phyloP scores from a whole-genome alignment of 2,113 vertebrate genomes.

The Micronycteris hirsuta region DNA sequence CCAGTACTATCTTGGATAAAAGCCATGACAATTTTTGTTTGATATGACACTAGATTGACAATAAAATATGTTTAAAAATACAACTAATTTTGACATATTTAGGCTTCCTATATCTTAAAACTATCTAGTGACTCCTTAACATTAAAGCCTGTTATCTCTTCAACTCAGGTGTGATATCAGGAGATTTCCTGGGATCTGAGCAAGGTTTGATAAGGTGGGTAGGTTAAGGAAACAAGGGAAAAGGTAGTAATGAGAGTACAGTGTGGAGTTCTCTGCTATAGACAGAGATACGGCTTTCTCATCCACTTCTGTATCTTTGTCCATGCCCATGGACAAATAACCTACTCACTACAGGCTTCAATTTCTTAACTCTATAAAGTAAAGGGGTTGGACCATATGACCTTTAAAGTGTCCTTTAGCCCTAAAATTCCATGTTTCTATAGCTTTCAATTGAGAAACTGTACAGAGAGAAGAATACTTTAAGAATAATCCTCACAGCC shows the following conservation, averaged over 20 bases:
- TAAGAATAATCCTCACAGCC: constrained; percentile 62
- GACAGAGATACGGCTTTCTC: not conserved
- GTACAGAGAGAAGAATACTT: constrained; percentile 56
- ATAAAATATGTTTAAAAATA: not conserved
- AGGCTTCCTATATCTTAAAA: not conserved
- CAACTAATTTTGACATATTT: not conserved
- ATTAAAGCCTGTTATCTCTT: not conserved
- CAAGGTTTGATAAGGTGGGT: not conserved
- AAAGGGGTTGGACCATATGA: constrained; percentile 60
- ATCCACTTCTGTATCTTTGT: not conserved
- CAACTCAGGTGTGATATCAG: not conserved
- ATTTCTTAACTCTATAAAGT: constrained; percentile 60
- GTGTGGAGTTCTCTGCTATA: not conserved
- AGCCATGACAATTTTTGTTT: not conserved
- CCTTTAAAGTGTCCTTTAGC: constrained; percentile 32
- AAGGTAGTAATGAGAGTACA: not conserved
- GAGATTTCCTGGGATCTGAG: not conserved
- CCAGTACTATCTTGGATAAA: not conserved
- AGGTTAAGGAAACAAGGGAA: not conserved
- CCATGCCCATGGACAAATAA: constrained; percentile 33
- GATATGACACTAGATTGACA: not conserved
- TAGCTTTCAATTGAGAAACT: constrained; percentile 39
- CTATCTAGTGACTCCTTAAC: not conserved
- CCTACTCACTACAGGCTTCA: not conserved
- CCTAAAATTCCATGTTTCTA: constrained; percentile 31